phyloP scores from a whole-genome alignment of 92 coral and sea anemone genomes.

The Scolanthus callimorphus region DNA sequence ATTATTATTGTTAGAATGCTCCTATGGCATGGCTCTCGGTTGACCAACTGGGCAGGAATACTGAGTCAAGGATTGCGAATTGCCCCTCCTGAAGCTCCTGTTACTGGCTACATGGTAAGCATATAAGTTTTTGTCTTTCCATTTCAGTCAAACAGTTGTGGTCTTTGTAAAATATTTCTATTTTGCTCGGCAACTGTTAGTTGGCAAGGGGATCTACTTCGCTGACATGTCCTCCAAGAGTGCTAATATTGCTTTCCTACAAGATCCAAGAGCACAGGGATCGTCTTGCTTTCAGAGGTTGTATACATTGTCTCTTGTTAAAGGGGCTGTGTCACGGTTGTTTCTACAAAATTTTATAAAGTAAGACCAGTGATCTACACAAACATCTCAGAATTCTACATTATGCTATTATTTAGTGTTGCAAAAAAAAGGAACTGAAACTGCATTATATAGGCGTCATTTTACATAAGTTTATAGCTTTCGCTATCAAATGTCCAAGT shows the following conservation, averaged over 20 bases:
- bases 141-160: not conserved
- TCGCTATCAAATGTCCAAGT: too few relatives aligned
- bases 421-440: too few relatives aligned
- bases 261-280: constrained; percentile 78
- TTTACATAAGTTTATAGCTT: too few relatives aligned
- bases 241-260: constrained; percentile 93
- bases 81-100: constrained; percentile 98
- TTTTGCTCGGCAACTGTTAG: constrained; percentile 35
- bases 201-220: constrained; percentile 95
- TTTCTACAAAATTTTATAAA: too few relatives aligned
- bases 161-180: not conserved
- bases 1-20: too few relatives aligned
- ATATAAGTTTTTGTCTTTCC: not conserved
- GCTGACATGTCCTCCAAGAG: constrained; percentile 99
- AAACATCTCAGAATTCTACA: too few relatives aligned
- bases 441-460: too few relatives aligned
- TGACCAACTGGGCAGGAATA: constrained; percentile 97
- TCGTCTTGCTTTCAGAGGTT: constrained; percentile 90
- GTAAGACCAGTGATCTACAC: too few relatives aligned
- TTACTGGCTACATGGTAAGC: constrained; percentile 95
- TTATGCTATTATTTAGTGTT: too few relatives aligned
- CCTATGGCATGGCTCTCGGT: constrained; percentile 96
- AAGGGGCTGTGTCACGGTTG: too few relatives aligned
- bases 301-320: not conserved
- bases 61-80: constrained; percentile 85